Conservation (phyloP, 2,113 vertebrate genomes). For the Melanostigma gelatinosum region DNA sequence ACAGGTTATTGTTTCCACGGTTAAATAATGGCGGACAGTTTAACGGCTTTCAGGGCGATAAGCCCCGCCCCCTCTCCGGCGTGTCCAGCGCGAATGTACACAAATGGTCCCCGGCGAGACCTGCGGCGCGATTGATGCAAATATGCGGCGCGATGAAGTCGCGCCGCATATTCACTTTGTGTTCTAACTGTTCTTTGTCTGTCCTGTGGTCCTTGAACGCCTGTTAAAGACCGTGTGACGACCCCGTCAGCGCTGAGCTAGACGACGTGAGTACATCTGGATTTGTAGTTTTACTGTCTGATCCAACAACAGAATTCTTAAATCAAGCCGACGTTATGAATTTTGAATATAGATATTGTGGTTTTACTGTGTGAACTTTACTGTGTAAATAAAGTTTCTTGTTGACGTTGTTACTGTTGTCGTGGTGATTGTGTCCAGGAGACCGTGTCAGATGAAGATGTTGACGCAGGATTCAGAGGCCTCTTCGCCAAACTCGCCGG, state of each 20-base stretch:
- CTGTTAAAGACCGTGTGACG: conserved; percentile 77
- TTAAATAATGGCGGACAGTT: no score
- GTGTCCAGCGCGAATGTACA: no score
- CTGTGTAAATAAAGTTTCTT: not conserved
- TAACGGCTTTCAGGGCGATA: no score
- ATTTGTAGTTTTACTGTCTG: not conserved
- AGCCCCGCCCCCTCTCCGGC: no score
- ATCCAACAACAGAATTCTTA: not conserved
- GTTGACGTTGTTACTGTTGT: not conserved
- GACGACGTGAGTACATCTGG: conserved; percentile 70
- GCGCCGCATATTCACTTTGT: not conserved
- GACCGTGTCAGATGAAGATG: conserved; percentile 69
- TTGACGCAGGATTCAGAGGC: conserved; percentile 81
- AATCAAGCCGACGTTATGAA: not conserved
- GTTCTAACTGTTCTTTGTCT: no score
- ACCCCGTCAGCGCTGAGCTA: conserved; percentile 77
- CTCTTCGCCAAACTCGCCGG: conserved; percentile 87
- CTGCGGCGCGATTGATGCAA: no score
- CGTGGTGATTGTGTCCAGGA: conserved; percentile 78
- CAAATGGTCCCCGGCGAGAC: no score
- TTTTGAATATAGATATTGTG: no score
- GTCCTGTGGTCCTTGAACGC: no score
- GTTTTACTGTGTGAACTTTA: no score
- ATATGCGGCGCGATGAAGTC: no score
- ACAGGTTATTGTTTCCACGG: no score